phyloP scores from a whole-genome alignment of 2,113 vertebrate species.

The Albula glossodonta region DNA sequence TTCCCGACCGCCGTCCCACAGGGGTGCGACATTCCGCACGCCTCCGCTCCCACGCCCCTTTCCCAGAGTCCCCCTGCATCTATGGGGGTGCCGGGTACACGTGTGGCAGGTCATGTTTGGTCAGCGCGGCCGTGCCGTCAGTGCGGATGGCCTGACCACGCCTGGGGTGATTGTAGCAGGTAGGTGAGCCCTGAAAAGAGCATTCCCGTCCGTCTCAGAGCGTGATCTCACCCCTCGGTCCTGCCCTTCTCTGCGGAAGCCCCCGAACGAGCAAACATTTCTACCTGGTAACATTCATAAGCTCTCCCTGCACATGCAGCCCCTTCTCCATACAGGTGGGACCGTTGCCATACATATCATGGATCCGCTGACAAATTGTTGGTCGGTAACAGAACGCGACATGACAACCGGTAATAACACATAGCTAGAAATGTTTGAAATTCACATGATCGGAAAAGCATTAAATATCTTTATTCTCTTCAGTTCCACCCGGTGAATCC shows the following conservation, averaged over 20 bases:
- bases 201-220: not conserved
- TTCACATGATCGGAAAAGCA: no score
- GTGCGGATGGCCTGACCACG: not conserved
- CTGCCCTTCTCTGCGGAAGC: no score
- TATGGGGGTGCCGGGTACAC: not conserved
- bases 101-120: not conserved
- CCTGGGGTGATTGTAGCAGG: not conserved
- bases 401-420: no score
- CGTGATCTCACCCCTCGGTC: not conserved
- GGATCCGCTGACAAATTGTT: not conserved
- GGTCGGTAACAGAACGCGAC: no score
- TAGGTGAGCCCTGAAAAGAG: not conserved
- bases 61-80: not conserved
- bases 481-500: not conserved
- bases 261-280: not conserved
- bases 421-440: no score
- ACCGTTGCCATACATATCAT: not conserved
- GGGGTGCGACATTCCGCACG: not conserved
- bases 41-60: not conserved
- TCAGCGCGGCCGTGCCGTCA: not conserved
- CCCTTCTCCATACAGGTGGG: not conserved
- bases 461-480: no score
- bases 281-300: not conserved
- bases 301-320: not conserved
- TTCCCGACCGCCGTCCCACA: not conserved